These are phyloP conservation scores for Boleophthalmus pectinirostris DNA, from an alignment of 2,113 vertebrate species.

Conservation along the genomic window DNA sequence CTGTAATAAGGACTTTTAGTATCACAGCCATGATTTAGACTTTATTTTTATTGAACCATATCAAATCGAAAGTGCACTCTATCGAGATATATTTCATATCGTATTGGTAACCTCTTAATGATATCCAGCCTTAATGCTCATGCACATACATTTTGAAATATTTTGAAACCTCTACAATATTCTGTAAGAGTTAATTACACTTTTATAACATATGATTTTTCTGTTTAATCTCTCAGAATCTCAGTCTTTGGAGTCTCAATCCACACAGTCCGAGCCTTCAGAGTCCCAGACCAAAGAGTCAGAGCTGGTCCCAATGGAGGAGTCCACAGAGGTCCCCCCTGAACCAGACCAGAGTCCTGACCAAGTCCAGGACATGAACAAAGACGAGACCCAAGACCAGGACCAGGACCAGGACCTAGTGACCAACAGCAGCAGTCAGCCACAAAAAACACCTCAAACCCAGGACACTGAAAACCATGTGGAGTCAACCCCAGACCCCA, in stretches of 20 bases:
- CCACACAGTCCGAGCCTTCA: not conserved
- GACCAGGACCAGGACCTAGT: not conserved
- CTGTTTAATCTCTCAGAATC: not conserved
- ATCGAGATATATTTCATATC: no score
- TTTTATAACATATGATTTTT: not conserved
- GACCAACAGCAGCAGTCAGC: constrained; percentile 1
- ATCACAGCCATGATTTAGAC: no score
- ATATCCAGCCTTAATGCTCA: no score
- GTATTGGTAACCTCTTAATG: no score
- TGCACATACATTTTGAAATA: not conserved
- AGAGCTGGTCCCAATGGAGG: constrained; percentile 17
- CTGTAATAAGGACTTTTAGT: no score
- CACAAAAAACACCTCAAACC: not conserved
- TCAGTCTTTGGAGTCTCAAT: not conserved
- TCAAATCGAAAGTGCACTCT: no score
- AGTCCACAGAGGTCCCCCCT: constrained; percentile 29
- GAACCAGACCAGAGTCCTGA: not conserved
- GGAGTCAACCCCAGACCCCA: not conserved
- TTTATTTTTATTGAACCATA: no score
- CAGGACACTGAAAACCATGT: constrained; percentile 16
- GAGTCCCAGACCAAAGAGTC: constrained; percentile 28
- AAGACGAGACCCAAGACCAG: not conserved
- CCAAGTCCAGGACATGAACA: not conserved
- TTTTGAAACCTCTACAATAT: not conserved
- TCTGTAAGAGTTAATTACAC: not conserved